A percentile compares a stretch with the other conserved stretches of the same genome.
Conservation (phyloP, 1,140 invertebrate species). For the Frieseomelitta varia region DNA sequence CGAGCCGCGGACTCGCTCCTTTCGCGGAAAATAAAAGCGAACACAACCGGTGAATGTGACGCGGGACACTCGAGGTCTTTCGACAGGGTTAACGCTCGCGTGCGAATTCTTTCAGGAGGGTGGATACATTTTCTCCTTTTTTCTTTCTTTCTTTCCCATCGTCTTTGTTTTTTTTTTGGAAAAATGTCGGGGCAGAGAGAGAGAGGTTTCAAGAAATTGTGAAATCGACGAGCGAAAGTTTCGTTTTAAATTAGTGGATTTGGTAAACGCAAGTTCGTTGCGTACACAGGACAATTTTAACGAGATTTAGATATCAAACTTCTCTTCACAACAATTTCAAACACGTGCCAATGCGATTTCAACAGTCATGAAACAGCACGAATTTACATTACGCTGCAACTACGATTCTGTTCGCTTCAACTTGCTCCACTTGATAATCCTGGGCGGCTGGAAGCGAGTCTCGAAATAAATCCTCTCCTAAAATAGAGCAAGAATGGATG, state of each 20-base stretch:
- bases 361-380: too few relatives aligned
- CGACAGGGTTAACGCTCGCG: slow-evolving; percentile 2
- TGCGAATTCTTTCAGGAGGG: neutral
- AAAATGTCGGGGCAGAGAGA: too few relatives aligned
- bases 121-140: neutral
- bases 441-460: neutral
- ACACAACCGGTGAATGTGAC: slow-evolving; percentile 63
- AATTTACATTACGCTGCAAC: too few relatives aligned
- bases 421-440: neutral
- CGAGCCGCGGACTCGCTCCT: slow-evolving; percentile 33
- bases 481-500: neutral
- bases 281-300: too few relatives aligned
- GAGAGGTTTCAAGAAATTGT: neutral
- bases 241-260: neutral
- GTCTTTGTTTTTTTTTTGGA: neutral
- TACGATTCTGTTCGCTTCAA: neutral
- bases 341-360: too few relatives aligned
- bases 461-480: neutral
- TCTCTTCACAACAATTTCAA: neutral
- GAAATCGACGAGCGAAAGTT: slow-evolving; percentile 17
- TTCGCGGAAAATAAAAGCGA: slow-evolving; percentile 61
- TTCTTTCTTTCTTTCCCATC: too few relatives aligned
- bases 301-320: too few relatives aligned
- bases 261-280: neutral
- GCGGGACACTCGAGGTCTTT: slow-evolving; percentile 35